phyloP scores from a whole-genome alignment of 2,888 invertebrate genomes.

The Drosophila quinaria region DNA sequence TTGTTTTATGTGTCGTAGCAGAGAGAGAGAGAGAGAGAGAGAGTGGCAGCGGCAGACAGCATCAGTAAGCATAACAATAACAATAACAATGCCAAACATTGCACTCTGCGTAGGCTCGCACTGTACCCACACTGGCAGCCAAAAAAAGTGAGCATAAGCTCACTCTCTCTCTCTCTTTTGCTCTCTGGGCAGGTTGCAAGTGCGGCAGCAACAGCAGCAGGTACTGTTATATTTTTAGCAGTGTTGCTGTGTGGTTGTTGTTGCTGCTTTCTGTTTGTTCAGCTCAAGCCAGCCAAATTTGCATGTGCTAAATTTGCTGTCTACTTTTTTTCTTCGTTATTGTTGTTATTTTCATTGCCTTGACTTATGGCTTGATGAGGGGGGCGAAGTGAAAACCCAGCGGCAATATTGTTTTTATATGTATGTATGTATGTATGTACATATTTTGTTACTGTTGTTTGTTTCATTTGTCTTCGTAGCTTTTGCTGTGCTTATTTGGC shows the following conservation, averaged over 20 bases:
- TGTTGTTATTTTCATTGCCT: constrained; percentile 31
- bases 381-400: constrained; percentile 11
- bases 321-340: constrained; percentile 37
- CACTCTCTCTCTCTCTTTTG: constrained; percentile 6
- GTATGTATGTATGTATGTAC: neutral
- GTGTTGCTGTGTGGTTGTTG: constrained; percentile 12
- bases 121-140: constrained; percentile 41
- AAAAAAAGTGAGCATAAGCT: constrained; percentile 14
- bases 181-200: constrained; percentile 60
- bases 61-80: constrained; percentile 38
- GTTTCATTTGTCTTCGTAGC: constrained; percentile 25
- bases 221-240: constrained; percentile 77
- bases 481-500: constrained; percentile 58
- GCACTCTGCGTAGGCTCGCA: constrained; percentile 65
- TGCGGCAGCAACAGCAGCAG: constrained; percentile 63
- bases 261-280: constrained; percentile 51
- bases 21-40: neutral
- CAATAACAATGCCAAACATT: constrained; percentile 32
- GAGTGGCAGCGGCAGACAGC: constrained; percentile 16
- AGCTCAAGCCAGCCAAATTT: constrained; percentile 56
- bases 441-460: constrained; percentile 3
- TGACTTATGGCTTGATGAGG: constrained; percentile 27
- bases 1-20: constrained; percentile 70
- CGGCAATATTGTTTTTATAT: constrained; percentile 25
- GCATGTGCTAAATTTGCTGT: constrained; percentile 73